phyloP scores from a whole-genome alignment of 2,888 invertebrate genomes.

The Pterostichus madidus region DNA sequence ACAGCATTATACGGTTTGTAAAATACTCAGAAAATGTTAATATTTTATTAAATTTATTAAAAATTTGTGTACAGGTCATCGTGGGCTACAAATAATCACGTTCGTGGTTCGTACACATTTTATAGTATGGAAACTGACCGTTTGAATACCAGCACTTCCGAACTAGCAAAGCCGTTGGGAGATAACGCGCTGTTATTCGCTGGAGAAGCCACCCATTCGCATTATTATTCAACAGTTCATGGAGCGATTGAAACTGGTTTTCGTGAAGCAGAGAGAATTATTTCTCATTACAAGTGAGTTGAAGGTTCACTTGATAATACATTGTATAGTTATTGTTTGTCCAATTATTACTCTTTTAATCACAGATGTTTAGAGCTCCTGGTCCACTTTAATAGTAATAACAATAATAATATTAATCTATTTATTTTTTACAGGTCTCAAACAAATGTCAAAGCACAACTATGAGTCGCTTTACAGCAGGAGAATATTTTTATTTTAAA shows the following conservation, averaged over 20 bases:
- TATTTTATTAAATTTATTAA: too few relatives aligned
- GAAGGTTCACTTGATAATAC: background rate
- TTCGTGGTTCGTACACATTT: conserved; percentile 86
- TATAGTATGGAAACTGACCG: conserved; percentile 79
- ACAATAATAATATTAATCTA: too few relatives aligned
- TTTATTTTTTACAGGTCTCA: too few relatives aligned
- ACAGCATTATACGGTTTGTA: conserved; percentile 72
- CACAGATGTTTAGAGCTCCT: too few relatives aligned
- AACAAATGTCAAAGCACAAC: too few relatives aligned
- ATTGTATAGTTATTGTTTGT: too few relatives aligned
- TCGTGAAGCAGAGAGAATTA: conserved; percentile 79
- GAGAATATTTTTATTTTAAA: too few relatives aligned
- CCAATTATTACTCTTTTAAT: too few relatives aligned
- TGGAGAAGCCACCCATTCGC: conserved; percentile 80
- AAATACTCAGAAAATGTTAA: background rate
- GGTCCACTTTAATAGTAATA: too few relatives aligned
- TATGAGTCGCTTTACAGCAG: too few relatives aligned
- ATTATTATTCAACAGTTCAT: conserved; percentile 79
- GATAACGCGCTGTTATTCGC: conserved; percentile 80
- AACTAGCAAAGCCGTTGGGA: conserved; percentile 81
- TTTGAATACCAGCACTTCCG: conserved; percentile 77
- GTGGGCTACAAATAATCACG: conserved; percentile 85
- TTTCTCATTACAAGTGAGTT: conserved; percentile 73
- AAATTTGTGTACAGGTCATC: conserved; percentile 79
- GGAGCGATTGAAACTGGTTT: conserved; percentile 80